Base-by-base conservation (phyloP, 2,113 vertebrate genomes). In the Parus major region DNA sequence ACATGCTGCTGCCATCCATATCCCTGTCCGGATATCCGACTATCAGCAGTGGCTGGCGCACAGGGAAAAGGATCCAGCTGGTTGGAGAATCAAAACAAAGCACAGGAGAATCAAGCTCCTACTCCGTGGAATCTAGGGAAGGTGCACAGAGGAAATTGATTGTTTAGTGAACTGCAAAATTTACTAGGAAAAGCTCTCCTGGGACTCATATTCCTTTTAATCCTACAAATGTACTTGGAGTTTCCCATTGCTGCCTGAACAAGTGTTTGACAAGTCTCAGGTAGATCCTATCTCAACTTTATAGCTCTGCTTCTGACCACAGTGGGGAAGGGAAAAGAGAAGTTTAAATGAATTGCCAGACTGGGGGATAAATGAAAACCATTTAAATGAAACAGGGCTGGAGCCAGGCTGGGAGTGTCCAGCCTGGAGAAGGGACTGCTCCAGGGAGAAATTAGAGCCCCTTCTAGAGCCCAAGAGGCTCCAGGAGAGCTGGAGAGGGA, bases 131-230 rank as follows among this genome's bases (percentile, higher is more conserved):
- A 29, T 35, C 47, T 42, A 71, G 55, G 28, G 36, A 78, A 94
- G 47, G 63, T 41, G 50, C 8, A 0, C 19, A 21, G 59, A 39
- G 39, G n/a, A 83, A 90, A 84, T 59, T 5, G 20, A 59, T 56
- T 75, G 41, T 70, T 83, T 36, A 70, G 47, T 50, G 79, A 78
- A 52, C 64, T 83, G 56, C 56, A 92, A 83, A 96, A 93, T 73
- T 83, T 83, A 91, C 55, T 17, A 46, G n/a, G 55, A 65, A 90
- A 46, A 60, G 44, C 31, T 53, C 86, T 60, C n/a, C 49, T 5
- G 76, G 80, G 88, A 53, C 22, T 42, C 64, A 49, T 90, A 92
- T 75, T 84, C 88, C 68, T 92, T 94, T 84, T 36, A 93, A 60
- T 70, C 49, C n/a, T 4, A 86, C 71, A 92, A 83, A 90, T 65